These are phyloP conservation scores for Halictus quadricinctus DNA, from an alignment of 2,888 invertebrate genomes.

Conservation along the genomic window DNA sequence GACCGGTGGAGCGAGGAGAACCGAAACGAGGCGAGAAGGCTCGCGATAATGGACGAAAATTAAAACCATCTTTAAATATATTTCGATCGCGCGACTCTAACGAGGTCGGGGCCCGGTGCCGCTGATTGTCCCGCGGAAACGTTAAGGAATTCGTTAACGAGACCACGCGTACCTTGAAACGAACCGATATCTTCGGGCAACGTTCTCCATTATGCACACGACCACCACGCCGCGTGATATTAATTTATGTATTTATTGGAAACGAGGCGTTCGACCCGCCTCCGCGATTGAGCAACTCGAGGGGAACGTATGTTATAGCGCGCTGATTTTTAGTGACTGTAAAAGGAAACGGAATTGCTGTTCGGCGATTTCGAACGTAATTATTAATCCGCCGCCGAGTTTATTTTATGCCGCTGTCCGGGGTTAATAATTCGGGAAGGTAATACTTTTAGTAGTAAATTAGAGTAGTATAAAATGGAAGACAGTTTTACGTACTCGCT, in stretches of 20 bases:
- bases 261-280: not conserved
- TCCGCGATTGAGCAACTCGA: not conserved
- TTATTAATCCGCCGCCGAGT: not conserved
- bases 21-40: slow-evolving; percentile 31
- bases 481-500: not conserved
- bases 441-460: not conserved
- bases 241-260: not conserved
- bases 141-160: slow-evolving; percentile 44
- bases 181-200: slow-evolving; percentile 31
- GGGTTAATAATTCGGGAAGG: not conserved
- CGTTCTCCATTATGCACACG: not conserved
- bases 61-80: slow-evolving; percentile 41
- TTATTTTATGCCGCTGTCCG: not conserved
- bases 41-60: slow-evolving; percentile 42
- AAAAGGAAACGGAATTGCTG: not conserved
- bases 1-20: not conserved
- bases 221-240: not conserved
- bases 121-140: slow-evolving; percentile 36
- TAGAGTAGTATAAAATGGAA: not conserved
- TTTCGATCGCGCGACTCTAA: slow-evolving; percentile 35
- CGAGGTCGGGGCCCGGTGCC: slow-evolving; percentile 16
- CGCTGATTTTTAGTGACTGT: not conserved
- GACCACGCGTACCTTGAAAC: slow-evolving; percentile 3
- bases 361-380: not conserved
- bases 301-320: not conserved